A percentile compares a stretch with the other conserved stretches of the same genome.
Conservation (phyloP, 2,888 invertebrate genomes). For the Phytoseiulus persimilis region DNA sequence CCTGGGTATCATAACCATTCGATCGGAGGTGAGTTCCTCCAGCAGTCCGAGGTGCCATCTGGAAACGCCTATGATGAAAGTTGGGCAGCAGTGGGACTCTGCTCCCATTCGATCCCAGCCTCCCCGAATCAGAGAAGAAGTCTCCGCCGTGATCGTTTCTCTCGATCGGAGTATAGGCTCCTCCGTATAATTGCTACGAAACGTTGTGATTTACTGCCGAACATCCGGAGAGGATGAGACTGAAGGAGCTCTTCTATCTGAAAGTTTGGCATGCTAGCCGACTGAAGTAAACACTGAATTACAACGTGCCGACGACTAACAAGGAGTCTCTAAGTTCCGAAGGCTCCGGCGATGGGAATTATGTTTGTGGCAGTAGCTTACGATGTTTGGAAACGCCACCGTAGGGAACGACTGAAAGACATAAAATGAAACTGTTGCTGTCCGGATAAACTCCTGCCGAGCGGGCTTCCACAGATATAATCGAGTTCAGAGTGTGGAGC, state of each 20-base stretch:
- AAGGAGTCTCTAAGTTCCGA: not conserved
- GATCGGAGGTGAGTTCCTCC: too few relatives aligned
- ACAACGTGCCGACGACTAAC: not conserved
- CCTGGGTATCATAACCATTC: too few relatives aligned
- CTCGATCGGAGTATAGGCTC: too few relatives aligned
- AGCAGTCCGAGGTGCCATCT: too few relatives aligned
- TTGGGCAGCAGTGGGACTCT: too few relatives aligned
- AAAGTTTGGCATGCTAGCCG: not conserved
- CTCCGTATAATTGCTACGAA: not conserved
- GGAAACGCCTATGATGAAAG: too few relatives aligned
- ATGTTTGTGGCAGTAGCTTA: not conserved
- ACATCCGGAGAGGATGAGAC: not conserved
- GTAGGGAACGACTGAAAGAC: not conserved
- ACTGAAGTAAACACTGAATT: not conserved
- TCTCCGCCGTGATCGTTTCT: too few relatives aligned
- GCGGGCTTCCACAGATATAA: not conserved
- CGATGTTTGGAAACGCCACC: not conserved
- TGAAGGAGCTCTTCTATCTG: not conserved
- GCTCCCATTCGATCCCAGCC: too few relatives aligned
- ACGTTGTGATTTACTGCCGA: not conserved
- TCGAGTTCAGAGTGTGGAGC: not conserved
- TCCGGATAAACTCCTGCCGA: not conserved
- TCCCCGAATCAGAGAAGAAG: too few relatives aligned
- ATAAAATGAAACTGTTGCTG: not conserved
- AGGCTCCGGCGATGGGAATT: not conserved